Percentiles rank a stretch among this genome's conserved stretches.
These are phyloP conservation scores for Seison nebaliae DNA, from an alignment of 1,140 invertebrate species.

Conservation along the genomic window DNA sequence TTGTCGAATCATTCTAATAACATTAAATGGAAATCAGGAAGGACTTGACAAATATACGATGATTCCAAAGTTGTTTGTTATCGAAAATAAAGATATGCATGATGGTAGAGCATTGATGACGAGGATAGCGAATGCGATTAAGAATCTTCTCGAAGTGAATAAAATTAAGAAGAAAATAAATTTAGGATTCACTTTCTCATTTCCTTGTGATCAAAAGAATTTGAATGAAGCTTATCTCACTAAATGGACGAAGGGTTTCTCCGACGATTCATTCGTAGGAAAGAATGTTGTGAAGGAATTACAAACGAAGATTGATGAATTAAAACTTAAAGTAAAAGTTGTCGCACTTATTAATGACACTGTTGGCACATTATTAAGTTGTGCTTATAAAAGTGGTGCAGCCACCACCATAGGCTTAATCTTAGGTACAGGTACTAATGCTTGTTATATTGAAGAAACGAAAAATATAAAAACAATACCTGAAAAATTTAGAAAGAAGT, in stretches of 20 bases:
- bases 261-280: conserved; percentile 54
- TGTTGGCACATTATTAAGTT: conserved; percentile 76
- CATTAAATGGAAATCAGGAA: conserved; percentile 31
- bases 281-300: conserved; percentile 58
- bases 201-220: conserved; percentile 65
- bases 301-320: conserved; percentile 45
- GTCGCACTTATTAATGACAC: conserved; percentile 23
- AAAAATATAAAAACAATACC: conserved; percentile 37
- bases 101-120: conserved; percentile 47
- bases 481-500: too few species aligned
- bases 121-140: conserved; percentile 83
- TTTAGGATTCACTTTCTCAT: conserved; percentile 97
- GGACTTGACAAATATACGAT: conserved; percentile 36
- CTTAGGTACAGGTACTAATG: conserved; percentile 70
- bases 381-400: conserved; percentile 52
- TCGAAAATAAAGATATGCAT: conserved; percentile 16
- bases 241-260: conserved; percentile 84
- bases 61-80: conserved; percentile 45
- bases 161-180: conserved; percentile 38
- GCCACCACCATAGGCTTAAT: conserved; percentile 6
- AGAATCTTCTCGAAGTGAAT: conserved; percentile 52
- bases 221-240: conserved; percentile 60
- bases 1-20: conserved; percentile 75
- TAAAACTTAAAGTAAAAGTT: too few species aligned
- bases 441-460: conserved; percentile 75